Conservation (phyloP, 2,797 vertebrate species). For the Tapera naevia region DNA sequence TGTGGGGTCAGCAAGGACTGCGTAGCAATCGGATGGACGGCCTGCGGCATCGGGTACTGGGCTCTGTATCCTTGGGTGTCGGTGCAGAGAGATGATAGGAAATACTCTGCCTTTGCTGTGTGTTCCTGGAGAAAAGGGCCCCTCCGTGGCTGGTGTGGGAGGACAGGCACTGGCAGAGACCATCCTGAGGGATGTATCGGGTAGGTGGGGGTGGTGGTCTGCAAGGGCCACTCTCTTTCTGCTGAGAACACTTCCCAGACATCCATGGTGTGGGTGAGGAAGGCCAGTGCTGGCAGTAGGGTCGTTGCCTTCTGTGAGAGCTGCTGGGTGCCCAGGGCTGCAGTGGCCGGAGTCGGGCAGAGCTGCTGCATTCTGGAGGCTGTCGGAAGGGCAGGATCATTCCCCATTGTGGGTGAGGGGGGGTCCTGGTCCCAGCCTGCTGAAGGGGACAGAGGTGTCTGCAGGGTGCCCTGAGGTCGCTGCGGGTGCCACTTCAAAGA, state of each 20-base stretch:
- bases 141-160: not conserved
- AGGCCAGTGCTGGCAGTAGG: not conserved
- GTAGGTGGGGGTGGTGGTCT: rapidly evolving
- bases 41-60: not conserved
- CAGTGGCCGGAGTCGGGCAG: not conserved
- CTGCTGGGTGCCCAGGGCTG: not conserved
- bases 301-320: too few species aligned
- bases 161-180: not conserved
- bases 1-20: not conserved
- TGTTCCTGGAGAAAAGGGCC: not conserved
- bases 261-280: not conserved
- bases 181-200: not conserved
- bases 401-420: too few species aligned
- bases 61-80: rapidly evolving
- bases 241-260: rapidly evolving
- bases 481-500: rapidly evolving
- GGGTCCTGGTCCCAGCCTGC: not conserved
- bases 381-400: not conserved
- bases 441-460: rapidly evolving
- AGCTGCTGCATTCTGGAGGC: not conserved
- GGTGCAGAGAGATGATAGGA: not conserved
- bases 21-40: not conserved
- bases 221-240: not conserved
- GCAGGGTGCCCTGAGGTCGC: not conserved
- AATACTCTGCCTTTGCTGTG: not conserved